Evolutionary conservation across 1,140 invertebrate species (phyloP).

Genomic region (Doryteuthis pealeii): DNA sequence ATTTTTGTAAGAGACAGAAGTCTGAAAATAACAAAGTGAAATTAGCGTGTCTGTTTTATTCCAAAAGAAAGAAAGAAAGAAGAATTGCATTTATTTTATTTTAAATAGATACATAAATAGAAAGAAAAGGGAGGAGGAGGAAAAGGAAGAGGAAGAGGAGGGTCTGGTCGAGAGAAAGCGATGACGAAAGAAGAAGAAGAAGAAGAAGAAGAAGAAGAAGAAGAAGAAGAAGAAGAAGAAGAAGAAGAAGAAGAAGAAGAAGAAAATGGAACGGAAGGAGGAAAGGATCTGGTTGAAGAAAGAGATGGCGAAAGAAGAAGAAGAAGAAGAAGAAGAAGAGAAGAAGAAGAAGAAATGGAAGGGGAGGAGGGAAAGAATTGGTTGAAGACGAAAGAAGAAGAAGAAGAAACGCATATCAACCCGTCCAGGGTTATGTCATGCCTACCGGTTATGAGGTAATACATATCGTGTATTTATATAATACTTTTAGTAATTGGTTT

Average conservation of each 20-base stretch:
- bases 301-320: too few relatives aligned
- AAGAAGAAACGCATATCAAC: conserved; percentile 1
- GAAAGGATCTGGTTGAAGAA: too few relatives aligned
- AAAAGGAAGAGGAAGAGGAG: conserved; percentile 22
- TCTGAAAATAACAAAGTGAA: too few relatives aligned
- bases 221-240: conserved; percentile 24
- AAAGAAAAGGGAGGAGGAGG: too few relatives aligned
- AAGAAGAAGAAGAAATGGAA: background rate
- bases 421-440: too few relatives aligned
- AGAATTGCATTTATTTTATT: too few relatives aligned
- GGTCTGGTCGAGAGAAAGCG: conserved; percentile 15
- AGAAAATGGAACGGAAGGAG: background rate
- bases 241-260: conserved; percentile 25
- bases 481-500: too few relatives aligned
- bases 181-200: conserved; percentile 27
- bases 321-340: background rate
- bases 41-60: conserved; percentile 10
- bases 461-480: too few relatives aligned
- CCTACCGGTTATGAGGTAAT: too few relatives aligned
- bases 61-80: conserved; percentile 25
- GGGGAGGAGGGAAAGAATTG: background rate
- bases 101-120: too few relatives aligned
- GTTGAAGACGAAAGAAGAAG: too few relatives aligned
- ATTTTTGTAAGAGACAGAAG: too few relatives aligned
- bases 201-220: conserved; percentile 21